These are phyloP conservation scores for Cephus cinctus DNA, from an alignment of 1,140 invertebrate species.

Conservation along the genomic window DNA sequence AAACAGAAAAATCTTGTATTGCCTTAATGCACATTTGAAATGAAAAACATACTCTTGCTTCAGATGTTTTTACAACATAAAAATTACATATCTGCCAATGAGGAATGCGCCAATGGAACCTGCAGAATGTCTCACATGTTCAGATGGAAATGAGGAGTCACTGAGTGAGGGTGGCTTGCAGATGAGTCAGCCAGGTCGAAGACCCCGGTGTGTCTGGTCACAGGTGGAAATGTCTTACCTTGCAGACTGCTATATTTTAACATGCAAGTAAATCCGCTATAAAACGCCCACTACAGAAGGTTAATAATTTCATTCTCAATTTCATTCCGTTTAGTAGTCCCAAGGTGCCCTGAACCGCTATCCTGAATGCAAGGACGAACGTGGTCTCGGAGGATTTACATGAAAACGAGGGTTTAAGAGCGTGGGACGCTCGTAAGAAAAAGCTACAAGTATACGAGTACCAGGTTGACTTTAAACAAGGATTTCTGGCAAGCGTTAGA, in stretches of 20 bases:
- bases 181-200: background rate
- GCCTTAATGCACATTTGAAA: too few relatives aligned
- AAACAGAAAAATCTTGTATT: too few relatives aligned
- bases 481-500: background rate
- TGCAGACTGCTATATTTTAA: too few relatives aligned
- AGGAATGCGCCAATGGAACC: background rate
- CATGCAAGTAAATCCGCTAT: too few relatives aligned
- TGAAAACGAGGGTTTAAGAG: background rate
- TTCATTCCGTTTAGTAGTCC: constrained; percentile 13
- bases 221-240: constrained; percentile 7
- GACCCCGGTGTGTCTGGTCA: constrained; percentile 6
- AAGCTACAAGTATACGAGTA: background rate
- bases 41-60: background rate
- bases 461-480: background rate
- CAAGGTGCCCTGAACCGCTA: constrained; percentile 7
- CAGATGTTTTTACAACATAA: constrained; percentile 14
- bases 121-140: constrained; percentile 11
- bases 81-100: constrained; percentile 7
- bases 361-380: constrained; percentile 9
- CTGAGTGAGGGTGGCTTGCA: background rate
- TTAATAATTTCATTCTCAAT: constrained; percentile 15
- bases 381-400: background rate
- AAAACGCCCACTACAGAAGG: too few relatives aligned
- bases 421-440: background rate
- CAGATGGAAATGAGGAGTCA: background rate